Conservation (phyloP, 2,113 vertebrate genomes). For the Cygnus atratus region DNA sequence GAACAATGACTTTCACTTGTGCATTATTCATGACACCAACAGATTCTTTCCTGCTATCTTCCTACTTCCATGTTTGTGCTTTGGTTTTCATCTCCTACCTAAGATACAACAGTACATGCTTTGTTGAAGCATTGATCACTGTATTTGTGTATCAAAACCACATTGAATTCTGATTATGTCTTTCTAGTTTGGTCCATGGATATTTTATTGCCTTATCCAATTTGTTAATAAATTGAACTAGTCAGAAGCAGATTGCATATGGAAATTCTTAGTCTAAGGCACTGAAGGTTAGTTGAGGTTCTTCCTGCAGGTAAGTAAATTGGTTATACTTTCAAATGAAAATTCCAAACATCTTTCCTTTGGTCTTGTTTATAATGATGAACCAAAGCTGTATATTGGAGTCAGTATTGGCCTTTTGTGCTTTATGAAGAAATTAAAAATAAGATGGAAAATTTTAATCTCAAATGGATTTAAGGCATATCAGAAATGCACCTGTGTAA, state of each 20-base stretch:
- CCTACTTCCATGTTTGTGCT: rapidly evolving
- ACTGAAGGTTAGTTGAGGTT: neutral
- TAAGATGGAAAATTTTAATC: neutral
- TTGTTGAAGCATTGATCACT: neutral
- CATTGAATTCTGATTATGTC: neutral
- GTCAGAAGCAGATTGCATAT: neutral
- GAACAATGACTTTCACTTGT: neutral
- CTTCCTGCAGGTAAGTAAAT: neutral
- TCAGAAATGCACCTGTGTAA: neutral
- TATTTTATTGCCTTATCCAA: neutral
- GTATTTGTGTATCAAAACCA: neutral
- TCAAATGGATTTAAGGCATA: neutral
- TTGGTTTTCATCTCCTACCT: neutral
- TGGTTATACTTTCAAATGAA: neutral
- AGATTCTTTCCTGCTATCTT: neutral
- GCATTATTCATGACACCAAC: neutral
- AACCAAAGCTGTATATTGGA: neutral
- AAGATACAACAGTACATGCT: neutral
- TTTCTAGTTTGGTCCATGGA: neutral
- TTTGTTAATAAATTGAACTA: neutral
- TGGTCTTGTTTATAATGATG: neutral
- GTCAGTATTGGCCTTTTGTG: neutral
- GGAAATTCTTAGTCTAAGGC: neutral
- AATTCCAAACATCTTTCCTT: neutral
- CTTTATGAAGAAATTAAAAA: neutral